phyloP scores from a whole-genome alignment of 1,140 invertebrate genomes.

The Subanguina moxae region DNA sequence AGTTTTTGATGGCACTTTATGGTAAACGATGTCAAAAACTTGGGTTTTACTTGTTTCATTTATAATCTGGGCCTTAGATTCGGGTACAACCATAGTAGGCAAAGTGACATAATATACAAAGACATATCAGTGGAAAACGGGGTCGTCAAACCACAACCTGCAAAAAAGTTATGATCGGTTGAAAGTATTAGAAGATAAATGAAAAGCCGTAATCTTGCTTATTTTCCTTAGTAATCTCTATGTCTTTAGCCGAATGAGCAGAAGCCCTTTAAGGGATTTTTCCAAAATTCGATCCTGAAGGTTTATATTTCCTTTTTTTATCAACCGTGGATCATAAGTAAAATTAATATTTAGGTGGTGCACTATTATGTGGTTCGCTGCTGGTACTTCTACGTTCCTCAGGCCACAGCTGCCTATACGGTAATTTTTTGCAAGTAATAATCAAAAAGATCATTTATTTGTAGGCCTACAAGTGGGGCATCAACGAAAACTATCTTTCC shows the following conservation, averaged over 20 bases:
- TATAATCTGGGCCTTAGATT: background rate
- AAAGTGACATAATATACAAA: background rate
- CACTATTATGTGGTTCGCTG: background rate
- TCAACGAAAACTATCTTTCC: constrained; percentile 68
- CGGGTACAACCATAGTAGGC: background rate
- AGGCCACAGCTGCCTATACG: constrained; percentile 58
- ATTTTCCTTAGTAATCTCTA: background rate
- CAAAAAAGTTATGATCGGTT: background rate
- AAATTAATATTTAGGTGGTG: background rate
- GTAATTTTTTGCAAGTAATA: constrained; percentile 57
- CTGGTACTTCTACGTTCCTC: constrained; percentile 43
- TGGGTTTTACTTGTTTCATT: too few species aligned
- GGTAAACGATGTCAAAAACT: too few species aligned
- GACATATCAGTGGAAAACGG: background rate
- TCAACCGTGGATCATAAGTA: background rate
- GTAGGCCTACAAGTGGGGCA: constrained; percentile 71
- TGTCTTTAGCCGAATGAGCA: constrained; percentile 48
- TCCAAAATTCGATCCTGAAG: constrained; percentile 35
- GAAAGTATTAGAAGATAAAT: background rate
- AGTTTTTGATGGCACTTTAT: too few species aligned
- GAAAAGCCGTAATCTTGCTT: background rate
- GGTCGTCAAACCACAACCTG: background rate
- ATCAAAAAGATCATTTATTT: too few species aligned
- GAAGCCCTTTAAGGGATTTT: constrained; percentile 50
- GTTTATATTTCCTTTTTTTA: background rate